These are phyloP conservation scores for Tenthredo mesomela DNA, from an alignment of 2,888 invertebrate genomes.

Conservation along the genomic window DNA sequence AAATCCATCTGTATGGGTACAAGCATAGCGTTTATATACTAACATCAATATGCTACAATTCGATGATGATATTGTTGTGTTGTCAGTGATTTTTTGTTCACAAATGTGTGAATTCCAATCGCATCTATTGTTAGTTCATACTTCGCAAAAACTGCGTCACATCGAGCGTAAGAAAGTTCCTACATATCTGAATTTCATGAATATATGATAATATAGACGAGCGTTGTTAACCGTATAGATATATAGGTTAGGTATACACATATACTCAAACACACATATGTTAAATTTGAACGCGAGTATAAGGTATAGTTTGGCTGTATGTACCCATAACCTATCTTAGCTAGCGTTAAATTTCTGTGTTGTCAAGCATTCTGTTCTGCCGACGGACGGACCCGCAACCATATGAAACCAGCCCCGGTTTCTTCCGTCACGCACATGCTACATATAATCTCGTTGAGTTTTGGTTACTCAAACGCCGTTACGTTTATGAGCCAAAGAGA, in stretches of 20 bases:
- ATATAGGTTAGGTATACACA: too few relatives aligned
- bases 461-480: constrained; percentile 72
- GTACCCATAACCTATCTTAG: constrained; percentile 61
- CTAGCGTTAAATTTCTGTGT: constrained; percentile 68
- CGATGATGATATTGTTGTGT: background rate
- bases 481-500: constrained; percentile 73
- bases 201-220: too few relatives aligned
- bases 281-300: too few relatives aligned
- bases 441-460: constrained; percentile 13
- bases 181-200: too few relatives aligned
- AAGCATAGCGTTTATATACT: background rate
- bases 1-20: background rate
- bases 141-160: too few relatives aligned
- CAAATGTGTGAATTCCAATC: too few relatives aligned
- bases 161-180: too few relatives aligned
- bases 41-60: background rate
- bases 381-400: constrained; percentile 51
- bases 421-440: constrained; percentile 74
- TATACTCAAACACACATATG: too few relatives aligned
- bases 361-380: constrained; percentile 61
- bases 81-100: background rate
- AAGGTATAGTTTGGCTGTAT: too few relatives aligned
- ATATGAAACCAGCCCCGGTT: background rate
- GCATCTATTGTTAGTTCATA: too few relatives aligned
- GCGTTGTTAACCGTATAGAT: too few relatives aligned